These are phyloP conservation scores for Columba livia DNA, from an alignment of 2,113 vertebrate genomes.

Conservation along the genomic window DNA sequence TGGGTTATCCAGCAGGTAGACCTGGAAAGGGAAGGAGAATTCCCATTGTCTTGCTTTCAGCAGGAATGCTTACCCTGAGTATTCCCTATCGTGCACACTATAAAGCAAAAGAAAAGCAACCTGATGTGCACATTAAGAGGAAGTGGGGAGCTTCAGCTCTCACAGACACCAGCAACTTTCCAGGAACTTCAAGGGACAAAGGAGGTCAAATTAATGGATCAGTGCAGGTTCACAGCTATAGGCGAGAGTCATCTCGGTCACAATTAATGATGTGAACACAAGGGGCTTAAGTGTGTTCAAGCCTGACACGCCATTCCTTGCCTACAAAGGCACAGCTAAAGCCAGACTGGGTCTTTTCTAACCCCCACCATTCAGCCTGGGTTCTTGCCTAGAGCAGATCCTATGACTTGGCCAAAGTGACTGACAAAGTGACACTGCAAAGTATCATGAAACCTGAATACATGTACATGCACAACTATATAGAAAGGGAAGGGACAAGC, in stretches of 20 bases:
- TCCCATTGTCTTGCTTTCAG: neutral
- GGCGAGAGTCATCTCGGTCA: neutral
- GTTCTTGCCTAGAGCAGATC: neutral
- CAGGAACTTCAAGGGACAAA: slow-evolving; percentile 26
- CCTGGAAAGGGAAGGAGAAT: neutral
- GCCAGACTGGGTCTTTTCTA: accelerated
- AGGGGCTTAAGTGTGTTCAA: neutral
- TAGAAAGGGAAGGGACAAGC: neutral
- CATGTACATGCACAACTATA: neutral
- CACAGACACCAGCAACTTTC: neutral
- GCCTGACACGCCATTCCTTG: neutral
- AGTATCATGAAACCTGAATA: neutral
- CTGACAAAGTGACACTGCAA: neutral
- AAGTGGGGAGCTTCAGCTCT: neutral
- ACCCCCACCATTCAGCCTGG: neutral
- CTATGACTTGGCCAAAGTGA: neutral
- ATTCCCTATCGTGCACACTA: neutral
- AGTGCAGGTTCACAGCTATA: neutral
- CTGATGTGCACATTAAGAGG: neutral
- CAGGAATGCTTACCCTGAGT: neutral
- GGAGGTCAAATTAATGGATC: neutral
- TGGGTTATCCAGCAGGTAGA: neutral
- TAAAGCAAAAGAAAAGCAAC: neutral
- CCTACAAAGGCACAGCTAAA: neutral
- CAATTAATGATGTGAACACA: neutral